Evolutionary conservation across 2,113 vertebrate genomes (phyloP).

Genomic region (Sturnus vulgaris): DNA sequence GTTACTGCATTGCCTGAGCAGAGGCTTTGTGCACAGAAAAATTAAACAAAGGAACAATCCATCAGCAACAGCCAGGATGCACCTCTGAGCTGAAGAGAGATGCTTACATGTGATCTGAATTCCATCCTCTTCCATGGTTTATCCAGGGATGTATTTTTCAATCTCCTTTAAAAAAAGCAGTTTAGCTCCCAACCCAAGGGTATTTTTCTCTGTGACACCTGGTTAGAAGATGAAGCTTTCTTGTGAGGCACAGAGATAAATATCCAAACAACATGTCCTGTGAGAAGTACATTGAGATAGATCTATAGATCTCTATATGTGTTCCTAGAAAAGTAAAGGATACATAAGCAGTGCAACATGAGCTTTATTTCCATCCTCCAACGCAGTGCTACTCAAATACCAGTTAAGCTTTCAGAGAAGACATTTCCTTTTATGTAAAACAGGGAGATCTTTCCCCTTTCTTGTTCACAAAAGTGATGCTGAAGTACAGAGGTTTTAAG

Average conservation of each 20-base stretch:
- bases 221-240: not conserved
- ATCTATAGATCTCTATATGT: not conserved
- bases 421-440: not conserved
- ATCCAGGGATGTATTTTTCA: not conserved
- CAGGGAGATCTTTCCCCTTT: not conserved
- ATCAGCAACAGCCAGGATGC: not conserved
- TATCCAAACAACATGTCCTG: not conserved
- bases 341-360: slow-evolving; percentile 40
- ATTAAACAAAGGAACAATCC: not conserved
- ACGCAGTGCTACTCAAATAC: slow-evolving; percentile 27
- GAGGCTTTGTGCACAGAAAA: not conserved
- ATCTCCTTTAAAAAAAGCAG: not conserved
- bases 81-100: not conserved
- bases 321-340: slow-evolving; percentile 11
- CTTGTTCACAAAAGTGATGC: slow-evolving; percentile 11
- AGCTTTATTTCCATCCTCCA: slow-evolving; percentile 52
- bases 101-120: not conserved
- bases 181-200: not conserved
- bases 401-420: slow-evolving; percentile 21
- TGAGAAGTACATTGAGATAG: not conserved
- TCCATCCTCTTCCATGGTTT: not conserved
- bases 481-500: slow-evolving; percentile 19
- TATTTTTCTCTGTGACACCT: not conserved
- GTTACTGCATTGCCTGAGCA: not conserved
- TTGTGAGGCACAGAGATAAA: not conserved